A percentile compares a stretch with the other conserved stretches of the same genome.
These are phyloP conservation scores for Tethea ocularis DNA, from an alignment of 2,888 invertebrate genomes.

Conservation along the genomic window DNA sequence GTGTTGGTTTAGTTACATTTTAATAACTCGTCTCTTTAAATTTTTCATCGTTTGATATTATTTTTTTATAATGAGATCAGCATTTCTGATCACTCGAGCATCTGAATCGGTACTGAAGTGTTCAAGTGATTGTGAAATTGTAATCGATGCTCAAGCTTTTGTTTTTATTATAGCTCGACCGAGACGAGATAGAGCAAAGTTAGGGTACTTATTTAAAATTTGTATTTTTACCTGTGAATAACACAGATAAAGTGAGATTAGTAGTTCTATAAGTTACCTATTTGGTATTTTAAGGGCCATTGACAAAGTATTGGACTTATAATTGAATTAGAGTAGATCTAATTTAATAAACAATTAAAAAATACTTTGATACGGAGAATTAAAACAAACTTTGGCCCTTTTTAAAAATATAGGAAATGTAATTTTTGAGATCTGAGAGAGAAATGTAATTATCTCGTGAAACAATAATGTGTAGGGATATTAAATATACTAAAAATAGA, in stretches of 20 bases:
- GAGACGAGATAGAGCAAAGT: conserved; percentile 48
- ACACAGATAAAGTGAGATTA: conserved; percentile 67
- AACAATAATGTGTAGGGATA: conserved; percentile 41
- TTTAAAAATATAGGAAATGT: conserved; percentile 12
- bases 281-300: conserved; percentile 15
- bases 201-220: conserved; percentile 34
- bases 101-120: background rate
- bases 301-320: background rate
- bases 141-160: conserved; percentile 52
- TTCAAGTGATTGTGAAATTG: background rate
- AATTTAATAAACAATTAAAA: background rate
- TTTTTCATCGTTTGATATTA: conserved; percentile 29
- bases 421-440: conserved; percentile 43
- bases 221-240: conserved; percentile 47
- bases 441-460: conserved; percentile 44
- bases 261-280: conserved; percentile 39
- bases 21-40: conserved; percentile 30
- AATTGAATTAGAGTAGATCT: conserved; percentile 14
- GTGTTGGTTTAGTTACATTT: conserved; percentile 63
- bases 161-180: conserved; percentile 38
- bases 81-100: conserved; percentile 5
- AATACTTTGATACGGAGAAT: conserved; percentile 15
- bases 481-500: conserved; percentile 26
- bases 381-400: conserved; percentile 24
- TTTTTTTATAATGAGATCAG: conserved; percentile 18